These are phyloP conservation scores for Psilopsiagon aymara DNA, from an alignment of 2,113 vertebrate species.

Conservation along the genomic window DNA sequence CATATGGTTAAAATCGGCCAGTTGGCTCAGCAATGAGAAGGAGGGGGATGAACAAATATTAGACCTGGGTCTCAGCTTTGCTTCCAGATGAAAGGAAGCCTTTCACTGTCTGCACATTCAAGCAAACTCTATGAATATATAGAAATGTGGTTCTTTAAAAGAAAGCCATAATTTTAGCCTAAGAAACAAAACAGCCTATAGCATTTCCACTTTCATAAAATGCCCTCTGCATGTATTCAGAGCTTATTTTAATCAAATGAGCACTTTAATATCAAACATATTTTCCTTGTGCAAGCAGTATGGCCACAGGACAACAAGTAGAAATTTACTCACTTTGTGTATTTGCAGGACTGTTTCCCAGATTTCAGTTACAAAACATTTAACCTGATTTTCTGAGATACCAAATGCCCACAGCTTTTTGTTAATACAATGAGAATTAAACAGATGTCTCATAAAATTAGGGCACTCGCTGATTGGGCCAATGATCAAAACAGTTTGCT, in stretches of 20 bases:
- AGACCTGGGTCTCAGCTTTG: not conserved
- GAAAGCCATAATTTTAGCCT: not conserved
- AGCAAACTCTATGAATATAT: not conserved
- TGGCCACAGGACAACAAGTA: not conserved
- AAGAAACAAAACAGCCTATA: not conserved
- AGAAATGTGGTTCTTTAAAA: not conserved
- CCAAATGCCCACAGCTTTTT: slow-evolving; percentile 18
- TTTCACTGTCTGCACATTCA: not conserved
- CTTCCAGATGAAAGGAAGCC: not conserved
- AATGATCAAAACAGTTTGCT: not conserved
- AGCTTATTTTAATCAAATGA: not conserved
- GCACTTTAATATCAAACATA: not conserved
- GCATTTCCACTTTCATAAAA: not conserved
- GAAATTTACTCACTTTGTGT: not conserved
- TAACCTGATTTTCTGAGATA: slow-evolving; percentile 9
- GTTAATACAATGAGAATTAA: slow-evolving; percentile 40
- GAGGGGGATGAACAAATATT: not conserved
- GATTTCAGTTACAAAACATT: not conserved
- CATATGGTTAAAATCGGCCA: not conserved
- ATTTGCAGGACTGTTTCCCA: not conserved
- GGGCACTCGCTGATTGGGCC: not conserved
- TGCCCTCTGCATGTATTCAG: not conserved
- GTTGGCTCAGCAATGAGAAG: accelerated
- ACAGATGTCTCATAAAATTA: slow-evolving; percentile 55
- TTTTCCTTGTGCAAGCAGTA: not conserved